Evolutionary conservation across 37 sponge, comb jelly and placozoan species (phyloP).

Genomic region (Theonella swinhoei): DNA sequence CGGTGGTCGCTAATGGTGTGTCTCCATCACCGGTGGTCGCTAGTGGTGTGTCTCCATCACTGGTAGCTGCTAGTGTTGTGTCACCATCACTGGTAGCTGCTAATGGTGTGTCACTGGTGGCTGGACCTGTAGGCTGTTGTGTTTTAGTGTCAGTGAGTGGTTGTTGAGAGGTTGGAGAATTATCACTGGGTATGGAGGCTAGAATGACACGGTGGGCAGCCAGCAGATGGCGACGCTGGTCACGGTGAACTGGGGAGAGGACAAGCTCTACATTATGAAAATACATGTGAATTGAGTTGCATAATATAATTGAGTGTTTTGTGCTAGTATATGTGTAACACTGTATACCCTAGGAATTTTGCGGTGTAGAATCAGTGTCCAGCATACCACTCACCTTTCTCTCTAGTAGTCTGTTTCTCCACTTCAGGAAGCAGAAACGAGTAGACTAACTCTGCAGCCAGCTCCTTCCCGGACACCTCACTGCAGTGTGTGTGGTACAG

Average conservation of each 20-base stretch:
- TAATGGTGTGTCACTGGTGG: background rate
- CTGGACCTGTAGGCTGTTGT: no score
- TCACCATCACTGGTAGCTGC: background rate
- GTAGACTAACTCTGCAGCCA: constrained; percentile 93
- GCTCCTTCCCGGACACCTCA: constrained; percentile 71
- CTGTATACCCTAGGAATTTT: background rate
- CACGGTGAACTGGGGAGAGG: constrained; percentile 33
- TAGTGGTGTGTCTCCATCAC: background rate
- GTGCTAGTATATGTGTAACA: background rate
- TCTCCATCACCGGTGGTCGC: background rate
- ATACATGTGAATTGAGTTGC: background rate
- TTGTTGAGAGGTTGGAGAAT: background rate
- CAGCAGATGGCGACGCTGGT: constrained; percentile 72
- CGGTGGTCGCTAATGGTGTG: background rate
- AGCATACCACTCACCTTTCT: constrained; percentile 59
- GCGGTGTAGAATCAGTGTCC: background rate
- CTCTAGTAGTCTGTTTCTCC: constrained; percentile 84
- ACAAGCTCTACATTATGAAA: background rate
- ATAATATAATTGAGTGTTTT: background rate
- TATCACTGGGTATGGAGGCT: background rate
- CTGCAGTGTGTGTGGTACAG: constrained; percentile 7
- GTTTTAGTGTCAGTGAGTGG: background rate
- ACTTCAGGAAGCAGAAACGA: constrained; percentile 97
- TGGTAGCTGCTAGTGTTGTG: background rate
- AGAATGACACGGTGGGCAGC: constrained; percentile 92